Evolutionary conservation across 2,113 vertebrate genomes (phyloP), one percentile per base, ranked within the genome.

Genomic region (Gadus macrocephalus): DNA sequence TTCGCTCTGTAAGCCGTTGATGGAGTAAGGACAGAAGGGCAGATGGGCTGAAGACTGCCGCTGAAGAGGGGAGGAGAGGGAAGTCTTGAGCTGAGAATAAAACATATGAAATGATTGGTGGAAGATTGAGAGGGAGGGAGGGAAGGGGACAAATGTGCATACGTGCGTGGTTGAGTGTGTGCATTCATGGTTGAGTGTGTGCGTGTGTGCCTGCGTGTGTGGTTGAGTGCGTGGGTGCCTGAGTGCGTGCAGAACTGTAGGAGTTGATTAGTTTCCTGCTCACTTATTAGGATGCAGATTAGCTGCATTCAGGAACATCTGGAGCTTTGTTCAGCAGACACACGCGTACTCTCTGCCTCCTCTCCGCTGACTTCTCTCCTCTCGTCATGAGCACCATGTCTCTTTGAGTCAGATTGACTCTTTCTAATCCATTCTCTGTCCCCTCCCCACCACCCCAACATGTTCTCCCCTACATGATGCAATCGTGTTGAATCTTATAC

Each of bases 231-330:
- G 38, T 42, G 38, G 5, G 38, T 42, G 38, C 11, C 6, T 42
- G 38, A 8, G 38, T 12, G 42, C 8, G 2, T 19, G 77, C 79
- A 80, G 86, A 88, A 83, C 86, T 86, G 82, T 88, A 86, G 68
- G 82, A 76, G 80, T 82, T 91, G 89, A 91, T 89, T 91, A 86
- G 83, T 84, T 88, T 88, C 85, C 82, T 87, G 82, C 80, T 89
- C 82, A 86, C 75, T 86, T 90, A 88, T 90, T 90, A 88, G 82
- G 83, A 91, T 90, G 87, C 85, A 91, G 89, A 91, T 91, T 88
- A 90, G 84, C 86, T 78, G 72, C 83, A 90, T 86, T 84, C 82
- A 90, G 82, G 76, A 91, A 88, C 91, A 92, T 92, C 91, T 91
- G 89, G 78, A 74, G 75, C 82, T 84, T 88, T 86, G 84, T 85